phyloP scores from a whole-genome alignment of 2,113 vertebrate species.

The Chrysemys picta region DNA sequence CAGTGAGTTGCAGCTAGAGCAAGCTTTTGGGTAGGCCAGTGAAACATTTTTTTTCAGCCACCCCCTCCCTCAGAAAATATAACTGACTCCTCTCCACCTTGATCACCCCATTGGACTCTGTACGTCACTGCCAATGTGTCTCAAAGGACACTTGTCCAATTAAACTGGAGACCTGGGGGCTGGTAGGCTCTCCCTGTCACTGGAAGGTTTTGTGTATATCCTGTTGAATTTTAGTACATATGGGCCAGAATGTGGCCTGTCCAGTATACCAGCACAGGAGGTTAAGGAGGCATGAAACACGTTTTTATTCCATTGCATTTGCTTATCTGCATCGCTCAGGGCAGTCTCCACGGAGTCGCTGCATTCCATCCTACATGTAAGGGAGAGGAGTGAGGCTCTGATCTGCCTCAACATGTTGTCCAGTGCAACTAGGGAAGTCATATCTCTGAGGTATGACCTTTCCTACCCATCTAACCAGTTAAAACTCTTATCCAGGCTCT shows the following conservation, averaged over 20 bases:
- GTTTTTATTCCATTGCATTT: not conserved
- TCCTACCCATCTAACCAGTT: not conserved
- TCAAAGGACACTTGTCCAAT: not conserved
- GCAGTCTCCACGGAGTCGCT: not conserved
- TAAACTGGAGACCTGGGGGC: not conserved
- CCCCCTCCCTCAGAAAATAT: not conserved
- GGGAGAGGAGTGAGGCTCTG: not conserved
- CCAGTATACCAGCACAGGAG: not conserved
- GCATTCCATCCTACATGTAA: accelerated
- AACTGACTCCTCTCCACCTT: not conserved
- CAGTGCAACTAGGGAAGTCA: not conserved
- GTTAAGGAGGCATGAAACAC: not conserved
- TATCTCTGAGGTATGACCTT: not conserved
- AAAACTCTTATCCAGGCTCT: not conserved
- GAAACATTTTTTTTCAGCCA: not conserved
- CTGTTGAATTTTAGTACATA: not conserved
- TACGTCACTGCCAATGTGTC: not conserved
- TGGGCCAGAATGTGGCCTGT: not conserved
- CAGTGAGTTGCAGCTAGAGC: not conserved
- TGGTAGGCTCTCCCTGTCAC: not conserved
- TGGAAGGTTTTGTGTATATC: not conserved
- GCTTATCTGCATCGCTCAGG: not conserved
- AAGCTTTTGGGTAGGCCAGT: not conserved
- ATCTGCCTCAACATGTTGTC: not conserved
- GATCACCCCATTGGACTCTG: accelerated